Conservation (phyloP, 2,113 vertebrate genomes). For the Redunca redunca region DNA sequence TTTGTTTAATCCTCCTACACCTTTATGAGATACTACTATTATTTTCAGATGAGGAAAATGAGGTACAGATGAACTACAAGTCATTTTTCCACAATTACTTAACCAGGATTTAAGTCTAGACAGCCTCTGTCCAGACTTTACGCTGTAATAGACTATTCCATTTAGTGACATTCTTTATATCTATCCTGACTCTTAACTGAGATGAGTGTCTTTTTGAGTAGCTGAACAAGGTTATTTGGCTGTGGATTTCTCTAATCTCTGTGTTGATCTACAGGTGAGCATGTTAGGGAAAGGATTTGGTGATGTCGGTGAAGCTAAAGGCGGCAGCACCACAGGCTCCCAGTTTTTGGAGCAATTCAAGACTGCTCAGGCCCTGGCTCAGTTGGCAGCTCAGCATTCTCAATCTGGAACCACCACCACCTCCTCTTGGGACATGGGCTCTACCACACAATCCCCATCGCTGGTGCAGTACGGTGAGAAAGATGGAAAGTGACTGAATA, state of each 20-base stretch:
- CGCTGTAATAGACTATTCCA: neutral
- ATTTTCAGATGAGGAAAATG: conserved; percentile 11
- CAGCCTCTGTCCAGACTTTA: neutral
- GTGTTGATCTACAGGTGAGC: conserved; percentile 85
- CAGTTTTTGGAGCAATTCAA: conserved; percentile 99
- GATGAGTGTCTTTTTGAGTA: neutral
- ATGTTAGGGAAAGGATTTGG: conserved; percentile 96
- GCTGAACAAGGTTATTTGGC: neutral
- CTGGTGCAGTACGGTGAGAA: conserved; percentile 94
- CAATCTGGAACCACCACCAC: conserved; percentile 81
- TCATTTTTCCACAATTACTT: neutral
- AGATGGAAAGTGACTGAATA: rapidly evolving
- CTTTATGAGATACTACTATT: neutral
- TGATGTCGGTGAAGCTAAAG: conserved; percentile 92
- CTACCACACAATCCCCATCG: conserved; percentile 82
- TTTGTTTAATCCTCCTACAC: neutral
- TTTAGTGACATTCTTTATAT: neutral
- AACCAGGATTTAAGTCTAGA: neutral
- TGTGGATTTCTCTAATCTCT: neutral
- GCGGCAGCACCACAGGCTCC: conserved; percentile 89
- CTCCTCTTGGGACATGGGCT: conserved; percentile 90
- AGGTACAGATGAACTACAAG: neutral
- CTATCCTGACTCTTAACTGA: neutral
- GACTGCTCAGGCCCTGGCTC: conserved; percentile 95
- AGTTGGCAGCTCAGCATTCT: conserved; percentile 94